phyloP scores from a whole-genome alignment of 2,797 vertebrate genomes.

The Chiroxiphia lanceolata region DNA sequence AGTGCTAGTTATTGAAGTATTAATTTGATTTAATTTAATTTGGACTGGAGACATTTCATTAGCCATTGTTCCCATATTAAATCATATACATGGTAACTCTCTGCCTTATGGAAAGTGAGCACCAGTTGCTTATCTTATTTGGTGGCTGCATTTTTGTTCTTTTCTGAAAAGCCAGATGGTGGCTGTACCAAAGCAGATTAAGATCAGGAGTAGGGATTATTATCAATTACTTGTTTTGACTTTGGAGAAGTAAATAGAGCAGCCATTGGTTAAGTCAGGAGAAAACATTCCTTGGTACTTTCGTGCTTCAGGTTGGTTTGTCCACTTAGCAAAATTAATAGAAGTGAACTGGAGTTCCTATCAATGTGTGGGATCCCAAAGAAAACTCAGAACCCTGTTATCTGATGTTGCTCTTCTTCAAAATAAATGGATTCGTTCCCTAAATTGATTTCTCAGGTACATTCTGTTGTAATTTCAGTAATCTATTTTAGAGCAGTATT shows the following conservation, averaged over 20 bases:
- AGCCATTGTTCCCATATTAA: neutral
- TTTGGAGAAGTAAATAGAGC: neutral
- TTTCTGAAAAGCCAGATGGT: neutral
- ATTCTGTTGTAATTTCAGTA: neutral
- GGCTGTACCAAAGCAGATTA: neutral
- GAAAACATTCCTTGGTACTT: neutral
- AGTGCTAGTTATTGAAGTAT: neutral
- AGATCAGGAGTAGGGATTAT: neutral
- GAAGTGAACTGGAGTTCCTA: neutral
- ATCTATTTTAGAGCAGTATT: neutral
- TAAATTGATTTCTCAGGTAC: neutral
- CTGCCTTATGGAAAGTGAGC: neutral
- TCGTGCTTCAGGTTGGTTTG: neutral
- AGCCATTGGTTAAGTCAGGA: neutral
- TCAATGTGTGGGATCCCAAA: neutral
- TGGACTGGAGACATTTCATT: neutral
- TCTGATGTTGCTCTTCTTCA: neutral
- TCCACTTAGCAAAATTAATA: neutral
- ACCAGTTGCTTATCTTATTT: neutral
- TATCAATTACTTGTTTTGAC: neutral
- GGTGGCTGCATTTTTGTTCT: neutral
- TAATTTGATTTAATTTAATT: slow-evolving; percentile 8
- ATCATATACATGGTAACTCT: neutral
- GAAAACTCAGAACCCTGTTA: neutral
- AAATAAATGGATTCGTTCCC: neutral